Base-by-base conservation (phyloP, 2,113 vertebrate species). In the Percopsis transmontana region DNA sequence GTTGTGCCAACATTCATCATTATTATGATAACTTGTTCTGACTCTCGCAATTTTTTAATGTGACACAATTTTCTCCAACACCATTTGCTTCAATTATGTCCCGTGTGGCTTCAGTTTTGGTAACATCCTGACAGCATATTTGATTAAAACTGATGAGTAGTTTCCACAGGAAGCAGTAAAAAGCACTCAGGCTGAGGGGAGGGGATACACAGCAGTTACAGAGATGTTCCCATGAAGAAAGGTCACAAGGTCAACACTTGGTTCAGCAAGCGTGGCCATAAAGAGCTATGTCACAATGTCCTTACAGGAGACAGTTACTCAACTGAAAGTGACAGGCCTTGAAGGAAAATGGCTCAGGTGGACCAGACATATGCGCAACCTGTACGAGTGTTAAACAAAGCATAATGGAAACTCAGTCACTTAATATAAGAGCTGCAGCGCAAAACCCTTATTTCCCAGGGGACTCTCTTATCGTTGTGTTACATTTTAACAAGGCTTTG, bases 201-300 rank as follows among this genome's bases (percentile, higher is more conserved):
- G 33, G 47, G n/a, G 15, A 50, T 9, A 50, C 47, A 72, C 66
- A 75, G 66, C 79, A 64, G 83, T 80, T 83, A 79, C 53, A 33
- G 41, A 72, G 75, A 80, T 81, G 68, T 76, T 72, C 39, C 40
- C 18, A 6, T 73, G 70, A 82, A 68, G 64, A 87, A 82, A 88
- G 88, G 79, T 88, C 79, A 62, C 58, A 60, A 40, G 58, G 81
- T 79, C 80, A 71, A 79, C 79, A 55, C 56, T 42, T 2, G 19
- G 59, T 42, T 55, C 62, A 53, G 61, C 60, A 57, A 14, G 60
- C 58, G 52, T 76, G 80, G 69, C 67, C 66, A 84, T 90, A 85
- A 80, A 72, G 66, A 72, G 62, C 39, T n/a, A n/a, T n/a, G 60
- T 58, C 73, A 59, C 74, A 88, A 77, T 62, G 57, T 62, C 81